Evolutionary conservation across 2,113 vertebrate species (phyloP), one percentile per base, ranked within the genome.

Genomic region (Cyprinodon tularosa): DNA sequence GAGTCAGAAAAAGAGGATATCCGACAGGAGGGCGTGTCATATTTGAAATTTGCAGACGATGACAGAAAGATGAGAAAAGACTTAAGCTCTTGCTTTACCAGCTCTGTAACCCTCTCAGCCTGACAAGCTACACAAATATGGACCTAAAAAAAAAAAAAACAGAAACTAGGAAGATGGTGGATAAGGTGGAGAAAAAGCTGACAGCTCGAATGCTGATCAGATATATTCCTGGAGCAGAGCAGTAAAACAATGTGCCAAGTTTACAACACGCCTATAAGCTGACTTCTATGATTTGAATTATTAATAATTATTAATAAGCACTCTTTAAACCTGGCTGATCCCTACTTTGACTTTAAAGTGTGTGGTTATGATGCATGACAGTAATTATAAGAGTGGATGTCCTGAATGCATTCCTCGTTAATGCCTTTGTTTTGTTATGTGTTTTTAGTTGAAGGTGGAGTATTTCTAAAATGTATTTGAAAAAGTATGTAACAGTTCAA

Each of bases 271-370:
- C 45, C 71, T 40, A 14, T 38, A 17, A 67, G 0, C 62, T 57
- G 29, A 75, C 62, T 47, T 73, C 75, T 42, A 76, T 20, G 57
- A 68, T 74, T 81, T 61, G 68, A 85, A 62, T 74, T 72, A 89
- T 77, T 83, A 83, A 0, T 10, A 65, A 22, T 13, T 1, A 22
- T 80, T 88, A 90, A 90, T 90, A 76, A 85, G 77, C 69, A 62
- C 47, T 66, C 0, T 69, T 17, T 38, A 63, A 84, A 73, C 36
- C 60, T n/a, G 62, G 64, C 72, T 86, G 72, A 88, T 80, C 76
- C 65, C 73, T 45, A 6, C 69, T 86, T 83, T 67, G 3, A 66
- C 79, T 76, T 66, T 62, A 66, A 68, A 76, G 22, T 36, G 36
- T 77, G 72, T 64, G 76, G 47, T 39, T 38, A 72, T 47, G 45